A percentile compares a stretch with the other conserved stretches of the same genome.
Conservation (phyloP, 2,797 vertebrate species). For the Meriones psammophilus region DNA sequence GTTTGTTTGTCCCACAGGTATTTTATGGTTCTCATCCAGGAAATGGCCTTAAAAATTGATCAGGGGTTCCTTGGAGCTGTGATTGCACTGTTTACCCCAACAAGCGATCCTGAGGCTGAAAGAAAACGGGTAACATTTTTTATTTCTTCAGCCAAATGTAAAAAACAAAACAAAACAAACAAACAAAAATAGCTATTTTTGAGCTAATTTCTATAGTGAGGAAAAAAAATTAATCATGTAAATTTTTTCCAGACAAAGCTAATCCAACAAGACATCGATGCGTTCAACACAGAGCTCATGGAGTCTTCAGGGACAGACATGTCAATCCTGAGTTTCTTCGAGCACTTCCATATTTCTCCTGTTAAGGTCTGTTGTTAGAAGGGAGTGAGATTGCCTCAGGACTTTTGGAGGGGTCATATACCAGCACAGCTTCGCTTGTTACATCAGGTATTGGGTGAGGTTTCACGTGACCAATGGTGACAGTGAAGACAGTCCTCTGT, state of each 20-base stretch:
- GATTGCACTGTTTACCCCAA: constrained; percentile 92
- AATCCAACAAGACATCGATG: constrained; percentile 93
- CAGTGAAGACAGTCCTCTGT: constrained; percentile 65
- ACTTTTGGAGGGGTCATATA: constrained; percentile 18
- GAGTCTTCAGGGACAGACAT: constrained; percentile 93
- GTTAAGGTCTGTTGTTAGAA: constrained; percentile 92
- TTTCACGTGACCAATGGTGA: constrained; percentile 68
- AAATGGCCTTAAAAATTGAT: constrained; percentile 98
- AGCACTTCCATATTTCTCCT: constrained; percentile 98
- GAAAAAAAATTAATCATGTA: constrained; percentile 53
- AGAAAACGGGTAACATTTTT: constrained; percentile 91
- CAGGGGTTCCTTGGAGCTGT: constrained; percentile 95
- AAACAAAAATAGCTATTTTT: neutral
- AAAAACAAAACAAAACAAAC: constrained; percentile 16
- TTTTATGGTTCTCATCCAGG: constrained; percentile 99
- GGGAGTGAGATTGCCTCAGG: constrained; percentile 34
- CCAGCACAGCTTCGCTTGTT: constrained; percentile 6
- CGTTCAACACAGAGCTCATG: constrained; percentile 93
- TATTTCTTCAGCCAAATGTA: constrained; percentile 45
- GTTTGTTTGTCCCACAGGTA: constrained; percentile 89
- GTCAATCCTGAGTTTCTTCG: constrained; percentile 95
- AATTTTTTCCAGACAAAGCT: constrained; percentile 89
- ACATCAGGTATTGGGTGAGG: constrained; percentile 42
- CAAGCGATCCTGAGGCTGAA: constrained; percentile 89
- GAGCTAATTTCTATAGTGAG: neutral